These are phyloP conservation scores for Trachops cirrhosus DNA, from an alignment of 2,797 vertebrate species.

Conservation along the genomic window DNA sequence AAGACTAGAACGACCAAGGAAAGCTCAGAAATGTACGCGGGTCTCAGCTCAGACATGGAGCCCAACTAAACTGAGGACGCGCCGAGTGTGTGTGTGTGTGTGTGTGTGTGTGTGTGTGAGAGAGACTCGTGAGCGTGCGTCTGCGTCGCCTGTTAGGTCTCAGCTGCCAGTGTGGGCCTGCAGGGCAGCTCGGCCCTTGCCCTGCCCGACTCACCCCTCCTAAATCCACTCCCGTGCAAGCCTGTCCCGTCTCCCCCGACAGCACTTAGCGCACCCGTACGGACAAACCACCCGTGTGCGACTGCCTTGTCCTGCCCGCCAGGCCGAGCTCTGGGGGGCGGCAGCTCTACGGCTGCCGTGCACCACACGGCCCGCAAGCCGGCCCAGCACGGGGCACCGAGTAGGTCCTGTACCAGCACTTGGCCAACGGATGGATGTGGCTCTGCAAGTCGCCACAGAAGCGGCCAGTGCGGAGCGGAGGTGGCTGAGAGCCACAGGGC, in stretches of 20 bases:
- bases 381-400: background rate
- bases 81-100: background rate
- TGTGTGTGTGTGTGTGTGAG: background rate
- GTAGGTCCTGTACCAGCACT: accelerated
- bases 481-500: background rate
- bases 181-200: background rate
- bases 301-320: background rate
- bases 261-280: background rate
- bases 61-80: background rate
- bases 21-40: background rate
- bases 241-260: background rate
- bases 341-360: background rate
- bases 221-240: background rate
- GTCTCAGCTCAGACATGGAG: background rate
- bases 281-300: background rate
- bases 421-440: background rate
- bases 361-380: background rate
- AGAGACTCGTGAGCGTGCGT: background rate
- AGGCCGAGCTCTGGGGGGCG: background rate
- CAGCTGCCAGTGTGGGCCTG: background rate
- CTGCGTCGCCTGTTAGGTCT: background rate
- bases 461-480: background rate
- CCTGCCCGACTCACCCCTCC: background rate
- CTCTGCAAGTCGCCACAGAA: background rate
- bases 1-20: background rate